Conservation (phyloP, 2,888 invertebrate species). For the Pyrochroa serraticornis region DNA sequence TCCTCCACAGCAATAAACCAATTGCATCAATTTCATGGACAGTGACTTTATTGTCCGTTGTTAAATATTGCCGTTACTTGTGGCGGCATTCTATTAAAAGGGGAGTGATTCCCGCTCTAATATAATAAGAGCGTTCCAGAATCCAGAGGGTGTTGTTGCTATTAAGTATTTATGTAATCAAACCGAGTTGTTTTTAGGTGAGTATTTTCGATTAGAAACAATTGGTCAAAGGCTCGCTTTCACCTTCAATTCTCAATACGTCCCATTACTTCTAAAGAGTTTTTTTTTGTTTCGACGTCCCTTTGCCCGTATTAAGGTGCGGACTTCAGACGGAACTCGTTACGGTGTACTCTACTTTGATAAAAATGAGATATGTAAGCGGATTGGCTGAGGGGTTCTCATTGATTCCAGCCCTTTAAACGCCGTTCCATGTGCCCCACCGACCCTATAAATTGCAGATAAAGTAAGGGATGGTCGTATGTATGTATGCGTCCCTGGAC, state of each 20-base stretch:
- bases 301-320: too few species aligned
- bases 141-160: slow-evolving; percentile 36
- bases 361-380: too few species aligned
- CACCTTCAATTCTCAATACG: too few species aligned
- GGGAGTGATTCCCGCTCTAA: slow-evolving; percentile 36
- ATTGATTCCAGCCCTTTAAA: slow-evolving; percentile 28
- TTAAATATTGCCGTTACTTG: slow-evolving; percentile 35
- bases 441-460: slow-evolving; percentile 41
- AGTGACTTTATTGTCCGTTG: slow-evolving; percentile 35
- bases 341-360: too few species aligned
- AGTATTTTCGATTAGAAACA: too few species aligned
- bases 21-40: slow-evolving; percentile 36
- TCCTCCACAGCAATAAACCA: slow-evolving; percentile 13
- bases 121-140: slow-evolving; percentile 41
- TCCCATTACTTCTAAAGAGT: too few species aligned
- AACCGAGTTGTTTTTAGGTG: slow-evolving; percentile 31
- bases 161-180: slow-evolving; percentile 46
- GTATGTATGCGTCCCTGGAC: slow-evolving; percentile 45
- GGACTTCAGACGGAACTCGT: too few species aligned
- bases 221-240: too few species aligned
- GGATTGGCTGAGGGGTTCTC: background rate
- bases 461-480: slow-evolving; percentile 48
- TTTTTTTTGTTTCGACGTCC: too few species aligned
- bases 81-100: slow-evolving; percentile 33
- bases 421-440: slow-evolving; percentile 35